Conservation (phyloP, 2,113 vertebrate genomes). For the Dasypus novemcinctus region DNA sequence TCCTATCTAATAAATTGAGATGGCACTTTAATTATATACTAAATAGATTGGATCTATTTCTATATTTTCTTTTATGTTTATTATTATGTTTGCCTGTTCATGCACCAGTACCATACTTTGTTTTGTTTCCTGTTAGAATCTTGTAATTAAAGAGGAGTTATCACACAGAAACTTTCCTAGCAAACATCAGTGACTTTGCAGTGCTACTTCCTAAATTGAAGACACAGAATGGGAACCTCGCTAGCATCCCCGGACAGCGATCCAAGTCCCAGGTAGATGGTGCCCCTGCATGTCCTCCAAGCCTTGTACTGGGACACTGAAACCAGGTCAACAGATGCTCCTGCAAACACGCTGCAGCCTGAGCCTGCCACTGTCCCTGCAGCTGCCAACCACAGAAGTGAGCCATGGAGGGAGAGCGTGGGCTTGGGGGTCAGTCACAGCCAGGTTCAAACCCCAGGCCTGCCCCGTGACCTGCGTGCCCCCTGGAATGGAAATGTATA, state of each 20-base stretch:
- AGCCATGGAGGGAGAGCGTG: neutral
- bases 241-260: neutral
- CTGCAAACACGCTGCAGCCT: no score
- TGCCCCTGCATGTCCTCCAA: no score
- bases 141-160: constrained; percentile 1
- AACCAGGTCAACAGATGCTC: neutral
- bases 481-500: no score
- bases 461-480: no score
- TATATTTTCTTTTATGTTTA: neutral
- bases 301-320: no score
- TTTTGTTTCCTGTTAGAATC: neutral
- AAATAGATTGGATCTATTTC: neutral
- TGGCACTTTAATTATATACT: neutral
- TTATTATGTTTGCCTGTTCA: neutral
- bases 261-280: no score
- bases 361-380: no score
- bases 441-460: neutral
- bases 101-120: neutral
- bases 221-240: neutral
- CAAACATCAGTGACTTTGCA: neutral
- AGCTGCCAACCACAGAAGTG: neutral
- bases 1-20: neutral
- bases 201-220: neutral
- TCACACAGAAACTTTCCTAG: neutral
- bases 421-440: neutral